phyloP scores from a whole-genome alignment of 2,797 vertebrate genomes.

The Sebastes kiyomatsui region DNA sequence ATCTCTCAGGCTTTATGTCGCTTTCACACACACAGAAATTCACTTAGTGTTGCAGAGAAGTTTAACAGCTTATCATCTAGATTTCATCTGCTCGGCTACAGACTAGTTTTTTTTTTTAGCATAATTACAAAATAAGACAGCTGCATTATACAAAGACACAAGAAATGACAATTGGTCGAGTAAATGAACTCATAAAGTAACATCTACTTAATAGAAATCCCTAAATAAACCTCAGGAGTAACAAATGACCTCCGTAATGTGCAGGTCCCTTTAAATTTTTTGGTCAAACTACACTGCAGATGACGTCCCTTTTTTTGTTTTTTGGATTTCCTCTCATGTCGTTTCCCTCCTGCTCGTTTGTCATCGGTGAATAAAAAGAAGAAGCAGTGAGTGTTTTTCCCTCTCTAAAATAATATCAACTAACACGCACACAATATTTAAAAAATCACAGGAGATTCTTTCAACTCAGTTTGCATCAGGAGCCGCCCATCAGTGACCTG shows the following conservation, averaged over 20 bases:
- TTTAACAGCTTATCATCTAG: slow-evolving; percentile 28
- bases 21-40: slow-evolving; percentile 43
- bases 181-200: slow-evolving; percentile 1
- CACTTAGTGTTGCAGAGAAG: slow-evolving; percentile 31
- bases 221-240: slow-evolving; percentile 25
- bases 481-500: slow-evolving; percentile 63
- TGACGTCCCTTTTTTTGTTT: slow-evolving; percentile 37
- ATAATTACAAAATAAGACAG: slow-evolving; percentile 59
- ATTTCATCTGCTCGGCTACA: slow-evolving; percentile 30
- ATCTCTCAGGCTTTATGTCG: background rate
- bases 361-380: slow-evolving; percentile 60
- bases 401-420: slow-evolving; percentile 71
- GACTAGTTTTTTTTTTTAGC: slow-evolving; percentile 18
- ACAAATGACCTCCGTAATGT: slow-evolving; percentile 31
- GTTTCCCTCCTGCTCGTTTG: slow-evolving; percentile 51
- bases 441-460: slow-evolving; percentile 74
- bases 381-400: slow-evolving; percentile 55
- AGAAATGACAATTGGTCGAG: slow-evolving; percentile 5
- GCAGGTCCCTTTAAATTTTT: slow-evolving; percentile 44
- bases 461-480: slow-evolving; percentile 46
- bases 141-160: slow-evolving; percentile 36
- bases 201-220: slow-evolving; percentile 20
- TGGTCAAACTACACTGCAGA: slow-evolving; percentile 27
- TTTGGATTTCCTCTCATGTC: background rate
- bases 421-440: slow-evolving; percentile 59